Evolutionary conservation across 2,888 invertebrate species (phyloP), one percentile per base, ranked within the genome.

Genomic region (Yponomeuta sedellus): DNA sequence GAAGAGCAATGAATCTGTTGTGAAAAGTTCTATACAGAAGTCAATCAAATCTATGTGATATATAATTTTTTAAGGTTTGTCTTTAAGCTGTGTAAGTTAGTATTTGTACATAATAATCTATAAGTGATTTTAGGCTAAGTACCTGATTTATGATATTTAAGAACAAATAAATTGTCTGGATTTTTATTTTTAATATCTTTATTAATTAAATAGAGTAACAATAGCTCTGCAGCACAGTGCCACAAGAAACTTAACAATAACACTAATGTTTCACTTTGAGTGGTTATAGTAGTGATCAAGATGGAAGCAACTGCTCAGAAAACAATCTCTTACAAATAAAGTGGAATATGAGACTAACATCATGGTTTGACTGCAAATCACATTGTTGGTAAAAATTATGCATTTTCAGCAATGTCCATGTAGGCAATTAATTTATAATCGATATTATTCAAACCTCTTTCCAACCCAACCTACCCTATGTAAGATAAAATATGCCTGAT

Each of bases 21-120:
- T 84, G 70, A 80, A 80, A 71, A 81, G 72, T 62, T 82, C 76
- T 72, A 77, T 84, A 69, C 78, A 81, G 66, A 82, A 86, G 69
- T 73, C 77, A 56, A 75, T 88, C 10, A 86, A 85, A 75, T 83
- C 79, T 68, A 78, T 77, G 71, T 88, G 80, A 85, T 67, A 68
- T 4, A 34, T 16, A 5, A 20, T 61, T 16, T 44, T 52, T 12
- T 52, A 16, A 52, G 16, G 10, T 8, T 34, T 34, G 34, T 34
- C 8, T 34, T 5, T 34, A 34, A 34, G 5, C 34, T 34, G 5
- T n/a, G n/a, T n/a, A n/a, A n/a, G n/a, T n/a, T n/a, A 28, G 28
- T 28, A 28, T 44, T 52, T 52, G 44, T 52, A 52, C 12, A 52
- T 52, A 34, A 52, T 52, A 52, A 16, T 52, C 44, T 1, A 16